Evolutionary conservation across 2,888 invertebrate species (phyloP), one percentile per base, ranked within the genome.

Genomic region (Lordiphosa fenestrarum): DNA sequence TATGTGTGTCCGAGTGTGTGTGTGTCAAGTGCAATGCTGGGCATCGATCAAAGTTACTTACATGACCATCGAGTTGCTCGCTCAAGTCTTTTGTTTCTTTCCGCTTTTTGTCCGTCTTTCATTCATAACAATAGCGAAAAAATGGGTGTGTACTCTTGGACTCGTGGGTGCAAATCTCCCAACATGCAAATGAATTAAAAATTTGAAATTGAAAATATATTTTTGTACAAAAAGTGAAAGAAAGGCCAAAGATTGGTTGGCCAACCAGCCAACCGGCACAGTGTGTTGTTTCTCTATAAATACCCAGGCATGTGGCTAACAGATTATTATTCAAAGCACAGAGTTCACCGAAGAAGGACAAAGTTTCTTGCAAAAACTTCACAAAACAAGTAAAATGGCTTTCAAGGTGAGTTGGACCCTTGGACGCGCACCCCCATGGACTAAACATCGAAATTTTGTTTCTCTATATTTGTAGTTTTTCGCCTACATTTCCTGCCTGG

Each of bases 261-360:
- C 68, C 39, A 55, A 55, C 63, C 59, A 53, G 66, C 55, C 53
- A 73, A 52, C 53, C 42, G 44, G 50, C 57, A 57, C 21, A 57
- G 48, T 58, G 46, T 63, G 58, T 75, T 63, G 58, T 75, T 65
- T 44, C 63, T 67, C 65, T 87, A 87, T 87, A 88, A 85, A 88
- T 86, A 75, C 76, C 71, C 71, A 82, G 71, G 82, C 72, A 81
- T 33, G 37, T 52, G 36, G 52, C 49, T 33, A 49, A 36, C 67
- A 48, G 70, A 84, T 87, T 83, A 88, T 73, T 77, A 87, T 87
- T 87, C 86, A 87, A 59, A 74, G 47, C 86, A 83, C 81, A 53
- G 56, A 70, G 72, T 66, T 73, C 69, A 65, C 52, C 73, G 73
- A 66, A 80, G 82, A 82, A 84, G 86, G 75, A 84, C 84, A 73